Evolutionary conservation across 2,888 invertebrate species (phyloP).

Genomic region (Ennomos fuscantarius): DNA sequence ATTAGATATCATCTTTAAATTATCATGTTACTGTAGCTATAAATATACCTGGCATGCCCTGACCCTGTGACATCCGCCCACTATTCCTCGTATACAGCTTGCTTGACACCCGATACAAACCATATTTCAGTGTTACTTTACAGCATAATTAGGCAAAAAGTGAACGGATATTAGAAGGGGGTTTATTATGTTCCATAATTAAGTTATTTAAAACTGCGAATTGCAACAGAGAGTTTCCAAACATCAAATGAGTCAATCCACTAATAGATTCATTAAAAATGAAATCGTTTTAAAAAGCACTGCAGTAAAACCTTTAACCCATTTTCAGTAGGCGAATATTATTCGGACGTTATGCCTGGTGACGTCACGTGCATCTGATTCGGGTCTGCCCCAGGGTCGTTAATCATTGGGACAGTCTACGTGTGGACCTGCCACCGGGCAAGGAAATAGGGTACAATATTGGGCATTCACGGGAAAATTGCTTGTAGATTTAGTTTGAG

Average conservation of each 20-base stretch:
- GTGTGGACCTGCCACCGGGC: slow-evolving; percentile 58
- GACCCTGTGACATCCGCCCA: slow-evolving; percentile 22
- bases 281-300: slow-evolving; percentile 13
- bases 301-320: slow-evolving; percentile 25
- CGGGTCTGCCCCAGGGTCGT: slow-evolving; percentile 60
- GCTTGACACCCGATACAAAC: slow-evolving; percentile 48
- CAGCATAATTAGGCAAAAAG: slow-evolving; percentile 64
- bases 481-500: slow-evolving; percentile 28
- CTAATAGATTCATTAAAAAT: slow-evolving; percentile 18
- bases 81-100: slow-evolving; percentile 1
- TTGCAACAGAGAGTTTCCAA: slow-evolving; percentile 5
- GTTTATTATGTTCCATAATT: slow-evolving; percentile 31
- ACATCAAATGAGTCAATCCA: neutral
- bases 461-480: slow-evolving; percentile 38
- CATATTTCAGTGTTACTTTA: slow-evolving; percentile 65
- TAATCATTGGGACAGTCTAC: slow-evolving; percentile 72
- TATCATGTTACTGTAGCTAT: neutral
- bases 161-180: slow-evolving; percentile 48
- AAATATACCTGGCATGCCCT: slow-evolving; percentile 2
- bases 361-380: slow-evolving; percentile 81
- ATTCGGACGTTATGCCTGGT: slow-evolving; percentile 63
- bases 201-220: neutral
- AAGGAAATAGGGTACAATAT: slow-evolving; percentile 42
- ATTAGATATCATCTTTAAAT: too few relatives aligned
- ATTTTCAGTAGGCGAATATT: slow-evolving; percentile 54